Conservation (phyloP, 2,113 vertebrate genomes). For the Chloebia gouldiae region DNA sequence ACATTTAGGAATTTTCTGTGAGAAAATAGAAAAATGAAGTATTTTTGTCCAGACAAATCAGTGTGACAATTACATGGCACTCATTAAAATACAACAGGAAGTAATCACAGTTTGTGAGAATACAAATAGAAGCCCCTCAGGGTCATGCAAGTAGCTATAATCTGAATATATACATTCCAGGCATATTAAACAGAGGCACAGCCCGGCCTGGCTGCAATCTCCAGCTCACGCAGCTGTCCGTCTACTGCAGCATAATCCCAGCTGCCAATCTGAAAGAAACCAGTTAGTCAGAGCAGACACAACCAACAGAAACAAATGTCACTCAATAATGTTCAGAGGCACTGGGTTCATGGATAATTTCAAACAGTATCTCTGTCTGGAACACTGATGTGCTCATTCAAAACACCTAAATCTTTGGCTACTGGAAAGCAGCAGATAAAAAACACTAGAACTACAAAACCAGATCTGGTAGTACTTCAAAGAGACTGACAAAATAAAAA, state of each 20-base stretch:
- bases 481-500: conserved; percentile 57
- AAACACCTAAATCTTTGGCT: conserved; percentile 81
- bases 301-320: conserved; percentile 89
- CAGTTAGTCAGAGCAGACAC: conserved; percentile 87
- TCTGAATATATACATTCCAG: conserved; percentile 79
- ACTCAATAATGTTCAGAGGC: conserved; percentile 83
- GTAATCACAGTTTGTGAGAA: conserved; percentile 79
- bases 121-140: conserved; percentile 63
- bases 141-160: conserved; percentile 64
- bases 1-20: background rate
- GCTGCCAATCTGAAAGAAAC: conserved; percentile 89
- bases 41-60: conserved; percentile 12
- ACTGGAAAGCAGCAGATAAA: conserved; percentile 80
- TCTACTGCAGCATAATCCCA: conserved; percentile 77
- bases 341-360: conserved; percentile 83
- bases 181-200: conserved; percentile 67
- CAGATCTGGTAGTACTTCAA: conserved; percentile 71
- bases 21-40: background rate
- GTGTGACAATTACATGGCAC: conserved; percentile 18
- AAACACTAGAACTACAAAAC: conserved; percentile 64
- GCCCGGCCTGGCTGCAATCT: conserved; percentile 51
- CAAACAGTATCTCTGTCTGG: conserved; percentile 83
- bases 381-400: conserved; percentile 80
- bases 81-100: conserved; percentile 76
- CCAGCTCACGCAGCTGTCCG: conserved; percentile 70